Evolutionary conservation across 2,888 invertebrate genomes (phyloP).

Genomic region (Unio pictorum): DNA sequence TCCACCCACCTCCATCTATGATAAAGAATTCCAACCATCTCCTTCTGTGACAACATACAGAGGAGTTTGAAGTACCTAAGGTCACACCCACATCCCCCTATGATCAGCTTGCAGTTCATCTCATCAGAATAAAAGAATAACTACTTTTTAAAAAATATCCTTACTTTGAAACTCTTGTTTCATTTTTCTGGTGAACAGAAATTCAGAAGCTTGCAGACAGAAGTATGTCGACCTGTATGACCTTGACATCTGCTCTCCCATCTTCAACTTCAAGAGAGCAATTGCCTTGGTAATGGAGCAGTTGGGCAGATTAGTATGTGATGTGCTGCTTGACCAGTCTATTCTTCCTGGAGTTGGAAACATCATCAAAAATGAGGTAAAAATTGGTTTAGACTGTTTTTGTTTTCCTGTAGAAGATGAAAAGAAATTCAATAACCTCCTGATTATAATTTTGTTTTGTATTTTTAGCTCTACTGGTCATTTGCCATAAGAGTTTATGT

Average conservation of each 20-base stretch:
- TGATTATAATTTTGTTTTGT: no score
- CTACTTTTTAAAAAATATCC: background rate
- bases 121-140: background rate
- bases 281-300: slow-evolving; percentile 44
- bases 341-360: slow-evolving; percentile 67
- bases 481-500: no score
- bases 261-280: slow-evolving; percentile 51
- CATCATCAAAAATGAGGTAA: slow-evolving; percentile 67
- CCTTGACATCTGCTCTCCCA: slow-evolving; percentile 54
- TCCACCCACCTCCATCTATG: no score
- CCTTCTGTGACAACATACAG: no score
- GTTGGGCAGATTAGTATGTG: slow-evolving; percentile 51
- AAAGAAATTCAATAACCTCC: no score
- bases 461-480: no score
- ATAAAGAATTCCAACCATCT: no score
- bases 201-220: slow-evolving; percentile 29
- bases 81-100: no score
- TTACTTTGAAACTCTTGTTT: background rate
- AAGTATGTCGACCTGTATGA: slow-evolving; percentile 41
- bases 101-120: background rate
- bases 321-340: slow-evolving; percentile 63
- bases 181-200: slow-evolving; percentile 22
- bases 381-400: background rate
- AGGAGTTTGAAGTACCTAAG: no score
- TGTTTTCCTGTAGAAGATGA: background rate